Evolutionary conservation across 1,140 invertebrate species (phyloP), one percentile per base, ranked within the genome.

Genomic region (Papilio xuthus): DNA sequence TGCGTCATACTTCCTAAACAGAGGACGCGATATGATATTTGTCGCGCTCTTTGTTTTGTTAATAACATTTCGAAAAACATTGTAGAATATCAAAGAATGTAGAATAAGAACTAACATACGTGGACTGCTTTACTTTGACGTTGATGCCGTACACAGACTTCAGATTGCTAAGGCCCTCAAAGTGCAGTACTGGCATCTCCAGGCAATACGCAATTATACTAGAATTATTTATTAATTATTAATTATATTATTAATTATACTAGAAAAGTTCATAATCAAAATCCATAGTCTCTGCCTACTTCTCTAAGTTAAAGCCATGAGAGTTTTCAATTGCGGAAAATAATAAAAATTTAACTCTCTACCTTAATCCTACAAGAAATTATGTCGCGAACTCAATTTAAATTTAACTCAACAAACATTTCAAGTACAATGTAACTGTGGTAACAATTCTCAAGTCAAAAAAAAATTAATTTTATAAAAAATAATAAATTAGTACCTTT

Each of bases 1-100:
- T 86, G 85, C 85, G 85, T 86, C 85, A 86, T 85, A 83, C 81
- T 85, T 76, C 84, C 85, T 85, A 84, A 86, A 85, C 75, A 78
- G 42, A 63, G 26, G 50, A 23, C 42, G 63, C 74, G 56, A 75
- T 60, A 60, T 26, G 73, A 75, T 50, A 75, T 75, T 60, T 75
- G 73, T 26, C 26, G 12, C 72, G 42, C 72, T 28, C 72, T 74
- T 74, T 74, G 72, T 74, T 74, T 53, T 53, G 47, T 74, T 28
- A 74, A 74, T 53, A 71, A 71, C n/a, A 72, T 72, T 47, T 9
- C 20, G 23, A 72, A 37, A 74, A 53, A 74, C 47, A 20, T 74
- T 9, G 50, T 53, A 53, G 18, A 53, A 53, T 18, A n/a, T 20
- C 50, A 53, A 53, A 53, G 50, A 53, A 53, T 53, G 50, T 53